phyloP scores from a whole-genome alignment of 2,113 vertebrate species.

The Lycaon pictus region DNA sequence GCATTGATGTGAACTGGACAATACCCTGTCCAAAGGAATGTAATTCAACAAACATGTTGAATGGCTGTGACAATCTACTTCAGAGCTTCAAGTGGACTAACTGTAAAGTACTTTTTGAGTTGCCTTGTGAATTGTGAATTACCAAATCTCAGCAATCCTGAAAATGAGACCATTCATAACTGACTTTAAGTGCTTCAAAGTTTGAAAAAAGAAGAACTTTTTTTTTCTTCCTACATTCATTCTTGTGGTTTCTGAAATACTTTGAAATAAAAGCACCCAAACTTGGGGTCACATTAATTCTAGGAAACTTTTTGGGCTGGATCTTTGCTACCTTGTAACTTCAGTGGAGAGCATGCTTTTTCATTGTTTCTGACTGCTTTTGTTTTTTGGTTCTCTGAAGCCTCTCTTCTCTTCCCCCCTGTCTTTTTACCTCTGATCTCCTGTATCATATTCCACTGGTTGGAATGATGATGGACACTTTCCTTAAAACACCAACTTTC shows the following conservation, averaged over 20 bases:
- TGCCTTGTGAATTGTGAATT: neutral
- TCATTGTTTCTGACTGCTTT: neutral
- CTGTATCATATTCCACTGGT: neutral
- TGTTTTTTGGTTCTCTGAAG: neutral
- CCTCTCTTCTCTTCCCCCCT: neutral
- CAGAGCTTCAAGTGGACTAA: neutral
- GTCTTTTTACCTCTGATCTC: neutral
- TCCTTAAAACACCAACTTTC: neutral
- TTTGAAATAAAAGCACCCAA: neutral
- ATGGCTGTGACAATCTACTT: neutral
- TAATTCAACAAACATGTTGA: neutral
- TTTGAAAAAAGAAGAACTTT: neutral
- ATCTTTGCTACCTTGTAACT: neutral
- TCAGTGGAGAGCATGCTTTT: neutral
- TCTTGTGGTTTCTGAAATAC: conserved; percentile 19
- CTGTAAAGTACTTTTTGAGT: neutral
- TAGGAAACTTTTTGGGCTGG: neutral
- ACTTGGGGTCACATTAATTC: neutral
- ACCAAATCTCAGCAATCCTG: neutral
- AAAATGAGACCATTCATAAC: neutral
- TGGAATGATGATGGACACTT: neutral
- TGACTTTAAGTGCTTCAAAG: neutral
- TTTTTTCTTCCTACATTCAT: neutral
- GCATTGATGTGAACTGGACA: no score
- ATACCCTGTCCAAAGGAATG: neutral